Percentiles rank a stretch among this genome's conserved stretches.
phyloP scores from a whole-genome alignment of 2,797 vertebrate species.

The Esox masquinongy region DNA sequence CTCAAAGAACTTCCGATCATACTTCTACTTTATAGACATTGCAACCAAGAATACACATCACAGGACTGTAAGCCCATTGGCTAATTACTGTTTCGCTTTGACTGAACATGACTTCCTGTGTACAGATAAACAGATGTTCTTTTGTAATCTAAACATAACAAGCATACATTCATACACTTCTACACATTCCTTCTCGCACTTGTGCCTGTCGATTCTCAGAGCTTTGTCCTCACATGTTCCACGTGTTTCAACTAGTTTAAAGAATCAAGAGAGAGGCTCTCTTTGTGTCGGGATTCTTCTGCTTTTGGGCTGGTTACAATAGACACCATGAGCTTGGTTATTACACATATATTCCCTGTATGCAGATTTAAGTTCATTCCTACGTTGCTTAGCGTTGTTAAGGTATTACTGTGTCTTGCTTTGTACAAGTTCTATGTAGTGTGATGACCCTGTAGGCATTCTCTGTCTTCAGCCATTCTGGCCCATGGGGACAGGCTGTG shows the following conservation, averaged over 20 bases:
- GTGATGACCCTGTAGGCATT: neutral
- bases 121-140: too few species aligned
- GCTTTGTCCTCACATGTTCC: neutral
- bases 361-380: neutral
- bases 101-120: too few species aligned
- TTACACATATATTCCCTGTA: neutral
- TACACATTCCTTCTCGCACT: neutral
- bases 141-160: too few species aligned
- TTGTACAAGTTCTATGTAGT: neutral
- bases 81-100: too few species aligned
- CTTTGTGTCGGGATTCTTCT: neutral
- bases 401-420: neutral
- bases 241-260: neutral
- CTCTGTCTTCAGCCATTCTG: constrained; percentile 88
- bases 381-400: neutral
- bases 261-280: neutral
- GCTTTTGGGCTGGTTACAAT: neutral
- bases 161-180: too few species aligned
- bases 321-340: neutral
- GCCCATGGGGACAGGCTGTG: constrained; percentile 98
- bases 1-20: too few species aligned
- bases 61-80: too few species aligned
- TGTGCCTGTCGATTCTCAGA: neutral
- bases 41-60: too few species aligned
- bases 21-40: too few species aligned